Evolutionary conservation across 2,888 invertebrate species (phyloP).

Genomic region (Notodonta ziczac): DNA sequence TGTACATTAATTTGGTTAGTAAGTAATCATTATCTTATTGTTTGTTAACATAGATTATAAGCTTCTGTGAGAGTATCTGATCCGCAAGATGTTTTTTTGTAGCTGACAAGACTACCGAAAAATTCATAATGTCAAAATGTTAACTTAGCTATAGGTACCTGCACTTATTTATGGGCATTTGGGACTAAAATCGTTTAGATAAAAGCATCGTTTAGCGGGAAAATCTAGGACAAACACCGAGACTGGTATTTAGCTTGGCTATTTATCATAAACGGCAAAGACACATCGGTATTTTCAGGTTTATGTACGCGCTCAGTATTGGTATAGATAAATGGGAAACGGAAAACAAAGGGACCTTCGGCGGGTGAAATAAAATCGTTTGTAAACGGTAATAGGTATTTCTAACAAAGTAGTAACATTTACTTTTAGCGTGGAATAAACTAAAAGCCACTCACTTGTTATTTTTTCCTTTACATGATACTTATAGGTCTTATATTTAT

Average conservation of each 20-base stretch:
- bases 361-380: background rate
- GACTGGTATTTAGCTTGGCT: conserved; percentile 9
- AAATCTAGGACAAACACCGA: conserved; percentile 11
- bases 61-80: too few species aligned
- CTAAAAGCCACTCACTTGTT: too few species aligned
- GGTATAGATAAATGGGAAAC: background rate
- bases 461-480: too few species aligned
- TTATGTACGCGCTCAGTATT: conserved; percentile 12
- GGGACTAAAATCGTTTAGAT: conserved; percentile 14
- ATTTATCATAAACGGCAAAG: conserved; percentile 14
- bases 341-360: background rate
- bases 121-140: background rate
- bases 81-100: too few species aligned
- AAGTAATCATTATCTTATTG: too few species aligned
- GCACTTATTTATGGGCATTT: conserved; percentile 1
- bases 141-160: background rate
- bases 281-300: conserved; percentile 12
- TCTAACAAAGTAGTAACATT: too few species aligned
- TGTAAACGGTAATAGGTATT: background rate
- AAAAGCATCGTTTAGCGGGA: conserved; percentile 13
- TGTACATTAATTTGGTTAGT: too few species aligned
- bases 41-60: too few species aligned
- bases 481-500: too few species aligned
- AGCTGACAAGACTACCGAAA: background rate
- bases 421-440: too few species aligned